phyloP scores from a whole-genome alignment of 1,140 invertebrate species.

The Trinorchestia longiramus region DNA sequence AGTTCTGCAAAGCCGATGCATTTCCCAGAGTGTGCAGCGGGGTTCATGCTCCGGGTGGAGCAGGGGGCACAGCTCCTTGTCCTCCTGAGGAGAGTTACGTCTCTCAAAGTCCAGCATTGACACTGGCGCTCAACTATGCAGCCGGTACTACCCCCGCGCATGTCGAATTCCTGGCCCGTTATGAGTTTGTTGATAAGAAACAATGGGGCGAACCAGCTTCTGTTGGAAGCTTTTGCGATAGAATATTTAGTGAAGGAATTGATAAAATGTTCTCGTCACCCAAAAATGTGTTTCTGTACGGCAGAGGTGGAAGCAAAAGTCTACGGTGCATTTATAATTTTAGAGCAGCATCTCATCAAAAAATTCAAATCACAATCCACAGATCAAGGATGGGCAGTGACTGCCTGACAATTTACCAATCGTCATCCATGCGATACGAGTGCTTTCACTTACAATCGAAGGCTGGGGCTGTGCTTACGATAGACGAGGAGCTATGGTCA shows the following conservation, averaged over 20 bases:
- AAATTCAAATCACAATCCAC: constrained; percentile 67
- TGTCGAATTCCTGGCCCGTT: constrained; percentile 81
- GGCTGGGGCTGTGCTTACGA: constrained; percentile 61
- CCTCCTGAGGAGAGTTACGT: constrained; percentile 83
- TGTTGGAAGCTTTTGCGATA: constrained; percentile 61
- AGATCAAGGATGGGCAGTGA: constrained; percentile 60
- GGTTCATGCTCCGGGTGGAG: constrained; percentile 75
- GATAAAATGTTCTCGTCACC: constrained; percentile 77
- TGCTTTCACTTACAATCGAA: constrained; percentile 61
- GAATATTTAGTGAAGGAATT: constrained; percentile 62
- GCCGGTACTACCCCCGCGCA: constrained; percentile 85
- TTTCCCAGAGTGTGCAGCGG: constrained; percentile 65
- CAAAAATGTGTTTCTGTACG: constrained; percentile 84
- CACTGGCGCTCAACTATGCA: constrained; percentile 81
- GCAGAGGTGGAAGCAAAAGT: constrained; percentile 81
- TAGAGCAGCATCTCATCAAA: constrained; percentile 77
- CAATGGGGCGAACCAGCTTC: constrained; percentile 78
- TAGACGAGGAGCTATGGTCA: constrained; percentile 65
- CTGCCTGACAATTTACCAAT: constrained; percentile 62
- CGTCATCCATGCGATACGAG: constrained; percentile 61
- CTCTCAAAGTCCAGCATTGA: constrained; percentile 79
- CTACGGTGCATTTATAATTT: constrained; percentile 82
- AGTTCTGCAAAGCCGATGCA: constrained; percentile 63
- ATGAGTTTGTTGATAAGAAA: constrained; percentile 86
- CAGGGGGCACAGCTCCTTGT: constrained; percentile 80